Percentiles rank a stretch among this genome's conserved stretches.
phyloP scores from a whole-genome alignment of 2,888 invertebrate genomes.

The Masnerella sp. region DNA sequence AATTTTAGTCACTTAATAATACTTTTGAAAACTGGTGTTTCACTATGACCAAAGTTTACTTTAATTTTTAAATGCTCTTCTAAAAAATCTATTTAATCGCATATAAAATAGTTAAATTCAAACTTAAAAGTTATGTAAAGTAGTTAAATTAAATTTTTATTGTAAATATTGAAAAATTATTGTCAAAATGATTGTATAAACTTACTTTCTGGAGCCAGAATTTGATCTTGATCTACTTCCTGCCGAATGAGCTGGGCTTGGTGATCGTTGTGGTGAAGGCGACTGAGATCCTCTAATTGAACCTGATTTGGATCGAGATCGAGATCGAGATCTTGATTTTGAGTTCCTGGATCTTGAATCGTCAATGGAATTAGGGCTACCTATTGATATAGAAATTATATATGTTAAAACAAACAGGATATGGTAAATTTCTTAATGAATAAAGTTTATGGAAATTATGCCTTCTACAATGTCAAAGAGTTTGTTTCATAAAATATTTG shows the following conservation, averaged over 20 bases:
- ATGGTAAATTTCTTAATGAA: too few species aligned
- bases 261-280: slow-evolving; percentile 55
- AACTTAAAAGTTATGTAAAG: too few species aligned
- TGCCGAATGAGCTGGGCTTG: slow-evolving; percentile 65
- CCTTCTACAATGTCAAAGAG: too few species aligned
- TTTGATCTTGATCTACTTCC: slow-evolving; percentile 67
- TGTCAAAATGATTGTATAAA: neutral
- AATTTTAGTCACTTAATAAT: too few species aligned
- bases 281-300: slow-evolving; percentile 43
- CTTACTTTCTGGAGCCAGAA: slow-evolving; percentile 62
- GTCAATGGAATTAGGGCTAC: slow-evolving; percentile 3
- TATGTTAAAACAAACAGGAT: too few species aligned
- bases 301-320: slow-evolving; percentile 62
- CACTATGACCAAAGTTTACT: too few species aligned
- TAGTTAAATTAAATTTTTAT: neutral
- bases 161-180: neutral
- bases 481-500: too few species aligned
- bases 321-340: slow-evolving; percentile 66
- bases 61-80: too few species aligned
- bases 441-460: too few species aligned
- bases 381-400: neutral
- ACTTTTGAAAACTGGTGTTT: too few species aligned
- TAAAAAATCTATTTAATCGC: too few species aligned
- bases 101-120: too few species aligned
- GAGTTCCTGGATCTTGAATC: slow-evolving; percentile 51